Evolutionary conservation across 2,888 invertebrate genomes (phyloP), one percentile per base, ranked within the genome.

Genomic region (Drosophila pseudotalamancana): DNA sequence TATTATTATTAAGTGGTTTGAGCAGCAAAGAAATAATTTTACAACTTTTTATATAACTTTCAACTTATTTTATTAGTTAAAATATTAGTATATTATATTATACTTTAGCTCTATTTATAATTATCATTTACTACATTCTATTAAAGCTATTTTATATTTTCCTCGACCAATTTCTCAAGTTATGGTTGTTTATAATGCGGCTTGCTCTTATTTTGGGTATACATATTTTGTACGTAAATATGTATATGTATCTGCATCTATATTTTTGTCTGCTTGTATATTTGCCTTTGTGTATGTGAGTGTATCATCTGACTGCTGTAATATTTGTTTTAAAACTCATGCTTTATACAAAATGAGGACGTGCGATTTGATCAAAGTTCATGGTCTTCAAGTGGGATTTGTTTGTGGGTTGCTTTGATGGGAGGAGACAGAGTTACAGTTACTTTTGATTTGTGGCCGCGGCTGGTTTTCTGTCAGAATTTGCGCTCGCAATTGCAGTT

Each of bases 401-500:
- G 25, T 25, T 25, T 25, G 6, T 9, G 40, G 14, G 23, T 40
- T 21, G 27, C 18, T 27, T 25, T 42, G n/a, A n/a, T 18, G 14
- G n/a, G 3, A n/a, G 14, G 11, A 43, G 6, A 12, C 3, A 12
- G 29, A 43, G 18, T 6, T 29, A 14, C 35, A 46, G 25, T 46
- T 27, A 35, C 43, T 43, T 40, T 54, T 51, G 51, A 35, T 63
- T 57, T 54, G 39, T 68, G 45, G 40, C 42, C 27, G 59, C 60
- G 35, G 8, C 23, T 35, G 60, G 19, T 39, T 32, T 45, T 16
- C 21, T 34, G 37, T 18, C 35, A 54, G 40, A 65, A 32, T 46
- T 65, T 35, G 34, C 45, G 27, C 29, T 46, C 59, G 12, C 11
- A 69, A 65, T 57, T 60, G 56, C 64, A 72, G 37, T 50, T 34